Base-by-base conservation (phyloP, 1,140 invertebrate genomes). In the Patella vulgata region DNA sequence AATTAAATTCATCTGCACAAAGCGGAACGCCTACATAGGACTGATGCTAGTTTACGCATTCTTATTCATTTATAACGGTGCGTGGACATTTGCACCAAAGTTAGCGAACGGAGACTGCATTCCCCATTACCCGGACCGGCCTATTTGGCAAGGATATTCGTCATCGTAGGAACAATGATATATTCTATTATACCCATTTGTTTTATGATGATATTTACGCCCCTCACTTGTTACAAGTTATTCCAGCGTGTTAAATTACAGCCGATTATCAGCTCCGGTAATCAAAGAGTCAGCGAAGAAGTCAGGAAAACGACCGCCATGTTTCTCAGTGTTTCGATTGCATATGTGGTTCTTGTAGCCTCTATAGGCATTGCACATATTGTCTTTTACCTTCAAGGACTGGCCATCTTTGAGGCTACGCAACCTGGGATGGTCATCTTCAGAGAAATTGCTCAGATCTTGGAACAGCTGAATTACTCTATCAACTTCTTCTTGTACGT, bases 81-180 rank as follows among this genome's bases (percentile, higher is more conserved):
- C 60, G 23, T 71, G 71, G 71, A 56, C 63, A 6, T 66, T 71
- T 27, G 59, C 61, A 0, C 66, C 74, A 14, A 53, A 52, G 6
- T 50, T 75, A 19, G 59, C 43, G 1, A 50, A 69, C 6, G 66
- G 66, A 1, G 44, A 68, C 14, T 75, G 74, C 43, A 56, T 70
- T 11, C 63, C 68, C 0, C 46, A 66, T 51, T 47, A 62, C 17
- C 19, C 17, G 52, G 14, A 52, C 5, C n/a, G 46, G 17, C 62
- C 51, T 14, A 36, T 8, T 36, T 36, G 14, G 5, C 33, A 8
- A 31, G 51, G 12, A 47, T 47, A 11, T 66, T 62, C 14, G 28
- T 66, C 28, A 21, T 66, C 3, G 30, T 43, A 43, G 63, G 68
- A 19, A 62, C 58, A 11, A 43, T 47, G 3, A 17, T 70, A 11